These are phyloP conservation scores for Scartelaos histophorus DNA, from an alignment of 2,113 vertebrate species.

Conservation along the genomic window DNA sequence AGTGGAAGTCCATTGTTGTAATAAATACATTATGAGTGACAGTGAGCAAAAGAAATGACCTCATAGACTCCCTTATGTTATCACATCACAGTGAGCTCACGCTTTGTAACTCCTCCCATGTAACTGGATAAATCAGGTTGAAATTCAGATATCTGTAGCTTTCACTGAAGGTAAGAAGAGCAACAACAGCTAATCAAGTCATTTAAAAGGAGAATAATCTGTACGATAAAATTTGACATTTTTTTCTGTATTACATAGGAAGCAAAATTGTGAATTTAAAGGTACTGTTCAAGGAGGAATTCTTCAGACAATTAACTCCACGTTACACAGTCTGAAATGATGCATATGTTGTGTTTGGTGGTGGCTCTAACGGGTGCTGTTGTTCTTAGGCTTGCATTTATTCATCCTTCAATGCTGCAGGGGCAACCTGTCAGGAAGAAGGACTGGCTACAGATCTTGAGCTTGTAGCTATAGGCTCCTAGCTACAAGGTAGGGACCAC, in stretches of 20 bases:
- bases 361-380: too few species aligned
- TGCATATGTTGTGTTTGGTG: neutral
- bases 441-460: too few species aligned
- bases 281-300: neutral
- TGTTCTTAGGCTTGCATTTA: too few species aligned
- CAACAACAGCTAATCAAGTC: neutral
- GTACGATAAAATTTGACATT: neutral
- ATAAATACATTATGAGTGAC: conserved; percentile 12
- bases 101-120: conserved; percentile 21
- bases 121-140: conserved; percentile 16
- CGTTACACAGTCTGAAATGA: neutral
- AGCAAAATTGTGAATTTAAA: neutral
- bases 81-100: conserved; percentile 28
- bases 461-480: too few species aligned
- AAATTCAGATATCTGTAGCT: conserved; percentile 16
- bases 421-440: too few species aligned
- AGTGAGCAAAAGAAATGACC: conserved; percentile 54
- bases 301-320: neutral
- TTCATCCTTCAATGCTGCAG: too few species aligned
- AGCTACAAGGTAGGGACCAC: too few species aligned
- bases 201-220: neutral
- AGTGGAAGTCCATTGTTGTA: neutral
- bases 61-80: conserved; percentile 38
- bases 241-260: neutral
- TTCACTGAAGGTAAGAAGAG: conserved; percentile 9